Percentiles rank a stretch among this genome's conserved stretches.
These are phyloP conservation scores for Maniola jurtina DNA, from an alignment of 1,140 invertebrate genomes.

Conservation along the genomic window DNA sequence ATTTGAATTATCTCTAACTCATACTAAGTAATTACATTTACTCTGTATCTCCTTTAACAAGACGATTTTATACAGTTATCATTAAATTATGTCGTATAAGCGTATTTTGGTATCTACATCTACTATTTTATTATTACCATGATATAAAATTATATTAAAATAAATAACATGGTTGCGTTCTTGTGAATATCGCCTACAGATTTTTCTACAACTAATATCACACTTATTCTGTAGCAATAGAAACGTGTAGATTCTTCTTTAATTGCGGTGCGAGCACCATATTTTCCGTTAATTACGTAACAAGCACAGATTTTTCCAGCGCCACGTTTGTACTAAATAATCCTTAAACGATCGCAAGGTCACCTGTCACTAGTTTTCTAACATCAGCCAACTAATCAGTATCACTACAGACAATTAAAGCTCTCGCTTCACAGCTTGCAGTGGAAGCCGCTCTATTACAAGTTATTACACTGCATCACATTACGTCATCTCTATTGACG, in stretches of 20 bases:
- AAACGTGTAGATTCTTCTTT: slow-evolving; percentile 29
- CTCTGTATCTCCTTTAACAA: slow-evolving; percentile 18
- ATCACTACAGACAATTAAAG: slow-evolving; percentile 69
- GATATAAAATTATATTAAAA: slow-evolving; percentile 28
- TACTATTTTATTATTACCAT: slow-evolving; percentile 25
- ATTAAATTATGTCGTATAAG: slow-evolving; percentile 39
- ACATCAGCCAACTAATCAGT: slow-evolving; percentile 46
- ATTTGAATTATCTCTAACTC: slow-evolving; percentile 35
- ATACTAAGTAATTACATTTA: slow-evolving; percentile 25
- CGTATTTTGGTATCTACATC: slow-evolving; percentile 36
- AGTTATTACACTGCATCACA: slow-evolving; percentile 61
- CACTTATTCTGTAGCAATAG: slow-evolving; percentile 50
- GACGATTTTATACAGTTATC: slow-evolving; percentile 16
- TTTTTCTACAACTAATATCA: slow-evolving; percentile 66
- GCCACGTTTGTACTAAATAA: slow-evolving; percentile 48
- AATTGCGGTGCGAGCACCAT: slow-evolving; percentile 35
- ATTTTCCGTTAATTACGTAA: slow-evolving; percentile 39
- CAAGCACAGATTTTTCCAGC: slow-evolving; percentile 44
- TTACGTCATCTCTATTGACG: slow-evolving; percentile 75
- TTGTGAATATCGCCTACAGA: slow-evolving; percentile 21
- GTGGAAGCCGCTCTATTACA: slow-evolving; percentile 52
- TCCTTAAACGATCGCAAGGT: slow-evolving; percentile 52
- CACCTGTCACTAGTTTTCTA: slow-evolving; percentile 48
- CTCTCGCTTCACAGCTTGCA: slow-evolving; percentile 57
- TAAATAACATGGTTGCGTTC: slow-evolving; percentile 38